Base-by-base conservation (phyloP, 2,113 vertebrate genomes). In the Muscicapa adusta region DNA sequence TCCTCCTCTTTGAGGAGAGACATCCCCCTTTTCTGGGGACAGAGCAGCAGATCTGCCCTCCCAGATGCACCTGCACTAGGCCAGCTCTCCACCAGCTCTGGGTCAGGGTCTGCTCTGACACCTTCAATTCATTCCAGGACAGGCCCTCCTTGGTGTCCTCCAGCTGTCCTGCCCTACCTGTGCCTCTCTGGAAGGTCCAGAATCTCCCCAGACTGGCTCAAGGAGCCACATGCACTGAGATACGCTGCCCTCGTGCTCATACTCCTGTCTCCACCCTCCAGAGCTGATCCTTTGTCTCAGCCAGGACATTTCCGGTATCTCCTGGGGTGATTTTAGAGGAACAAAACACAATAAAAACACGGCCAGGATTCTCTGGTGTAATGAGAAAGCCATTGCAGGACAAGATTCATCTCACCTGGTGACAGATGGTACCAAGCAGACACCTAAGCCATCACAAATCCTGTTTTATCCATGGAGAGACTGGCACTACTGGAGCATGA, bases 171-270 rank as follows among this genome's bases (percentile, higher is more conserved):
- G 42, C 17, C 33, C 23, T 29, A 22, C 8, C 6, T 61, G 6
- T 4, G 5, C 34, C 14, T 70, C 57, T 51, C 45, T 56, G 51
- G 36, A 76, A 67, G 53, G 42, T 22, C 18, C 51, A 56, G 50
- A 73, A 34, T 6, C 43, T 86, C 60, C 3, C 8, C 34, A 78
- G 73, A 36, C 25, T 6, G 19, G 51, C 67, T 66, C 33, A 45
- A 36, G 72, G 29, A 65, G 56, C 53, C 60, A 53, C 0, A 0
- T 11, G 18, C 33, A 31, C 8, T 4, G 5, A 56, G 51, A 31
- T 1, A 3, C 0, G 10, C 50, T 77, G 36, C 14, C 79, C 65
- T 45, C 31, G 33, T 0, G 5, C 38, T 61, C 29, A 66, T 1
- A 0, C 0, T 1, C 38, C 38, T 14, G 18, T 7, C 53, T 80